A percentile compares a stretch with the other conserved stretches of the same genome.
These are phyloP conservation scores for Carollia perspicillata DNA, from an alignment of 2,113 vertebrate species.

Conservation along the genomic window DNA sequence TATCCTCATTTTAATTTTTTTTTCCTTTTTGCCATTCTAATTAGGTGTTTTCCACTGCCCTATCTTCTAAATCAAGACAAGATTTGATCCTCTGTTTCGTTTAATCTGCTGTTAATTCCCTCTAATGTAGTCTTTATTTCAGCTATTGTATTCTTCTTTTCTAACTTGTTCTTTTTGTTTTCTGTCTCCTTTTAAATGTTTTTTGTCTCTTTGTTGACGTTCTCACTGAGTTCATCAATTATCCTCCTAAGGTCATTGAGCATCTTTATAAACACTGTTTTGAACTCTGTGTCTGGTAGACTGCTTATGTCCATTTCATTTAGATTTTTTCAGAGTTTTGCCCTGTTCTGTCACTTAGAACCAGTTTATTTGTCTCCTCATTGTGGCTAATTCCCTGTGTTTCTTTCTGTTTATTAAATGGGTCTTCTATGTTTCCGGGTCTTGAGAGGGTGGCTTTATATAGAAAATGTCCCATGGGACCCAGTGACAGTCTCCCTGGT, in stretches of 20 bases:
- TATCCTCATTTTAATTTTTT: background rate
- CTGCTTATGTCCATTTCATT: background rate
- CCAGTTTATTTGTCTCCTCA: background rate
- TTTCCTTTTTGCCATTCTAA: no score
- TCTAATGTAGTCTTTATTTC: no score
- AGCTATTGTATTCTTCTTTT: background rate
- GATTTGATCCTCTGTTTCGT: no score
- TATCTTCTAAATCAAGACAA: no score
- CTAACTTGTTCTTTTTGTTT: background rate
- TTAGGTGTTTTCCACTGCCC: no score
- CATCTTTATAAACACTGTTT: background rate
- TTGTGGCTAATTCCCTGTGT: background rate
- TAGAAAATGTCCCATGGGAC: no score
- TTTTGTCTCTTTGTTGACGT: background rate
- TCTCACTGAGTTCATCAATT: background rate
- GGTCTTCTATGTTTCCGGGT: background rate
- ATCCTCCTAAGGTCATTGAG: background rate
- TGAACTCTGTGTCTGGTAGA: background rate
- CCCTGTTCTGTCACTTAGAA: background rate
- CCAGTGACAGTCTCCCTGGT: no score
- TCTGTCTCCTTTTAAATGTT: background rate
- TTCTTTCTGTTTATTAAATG: background rate
- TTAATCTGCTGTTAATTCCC: no score
- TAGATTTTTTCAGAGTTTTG: background rate
- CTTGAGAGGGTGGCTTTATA: background rate